Base-by-base conservation (phyloP, 2,888 invertebrate genomes). In the Tromatobia lineatoria region DNA sequence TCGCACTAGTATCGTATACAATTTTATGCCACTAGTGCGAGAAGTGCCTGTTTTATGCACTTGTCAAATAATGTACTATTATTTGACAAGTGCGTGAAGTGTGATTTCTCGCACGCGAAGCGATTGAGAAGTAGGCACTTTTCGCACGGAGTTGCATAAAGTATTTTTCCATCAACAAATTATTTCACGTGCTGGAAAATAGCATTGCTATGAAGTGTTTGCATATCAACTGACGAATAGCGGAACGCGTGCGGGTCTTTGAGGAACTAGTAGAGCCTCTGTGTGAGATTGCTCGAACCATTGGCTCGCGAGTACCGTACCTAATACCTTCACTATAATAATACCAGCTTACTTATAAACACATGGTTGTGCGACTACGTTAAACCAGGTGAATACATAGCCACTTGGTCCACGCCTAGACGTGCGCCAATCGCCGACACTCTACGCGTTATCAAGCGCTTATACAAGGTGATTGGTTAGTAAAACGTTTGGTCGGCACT, bases 401-500 rank as follows among this genome's bases (percentile, higher is more conserved):
- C 47, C 38, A 59, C 34, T 20, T 81, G 86, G 85, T 88, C 91
- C 91, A 90, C 91, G 89, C 91, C 91, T 91, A 89, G 91, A 90
- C 89, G 89, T 87, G 87, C 86, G 88, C 88, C 86, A 76, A 76
- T 88, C 87, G 87, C 88, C 67, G 25, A 69, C 57, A 25, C 52
- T 64, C 11, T 59, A 67, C 69, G 61, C 70, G 38, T 52, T 73
- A 71, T 61, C 59, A 23, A 54, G 42, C 25, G 64, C 67, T 66
- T 81, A 78, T 85, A 83, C 71, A 80, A 85, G 79, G 85, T 78
- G 82, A 50, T 77, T 52, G 66, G 23, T 29, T 45, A 80, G 69
- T 71, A 66, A 67, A 52, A 50, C 11, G 47, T n/a, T n/a, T n/a
- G n/a, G n/a, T 66, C 57, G 34, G 57, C 61, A 70, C 57, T 80